Conservation (phyloP, 2,888 invertebrate genomes). For the Calameuta idolon region DNA sequence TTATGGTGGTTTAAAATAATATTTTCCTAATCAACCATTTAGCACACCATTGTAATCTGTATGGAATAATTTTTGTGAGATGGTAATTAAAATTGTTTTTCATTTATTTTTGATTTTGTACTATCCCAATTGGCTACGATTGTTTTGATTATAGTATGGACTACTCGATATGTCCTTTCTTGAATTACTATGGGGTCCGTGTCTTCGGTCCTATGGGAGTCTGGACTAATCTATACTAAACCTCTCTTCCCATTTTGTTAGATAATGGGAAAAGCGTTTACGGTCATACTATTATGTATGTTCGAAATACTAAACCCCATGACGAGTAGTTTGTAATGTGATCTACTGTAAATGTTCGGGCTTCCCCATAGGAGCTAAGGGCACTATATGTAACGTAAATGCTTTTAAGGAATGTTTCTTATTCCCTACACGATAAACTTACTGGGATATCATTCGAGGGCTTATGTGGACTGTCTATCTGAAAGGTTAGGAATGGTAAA, state of each 20-base stretch:
- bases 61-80: slow-evolving; percentile 8
- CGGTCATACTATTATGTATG: slow-evolving; percentile 33
- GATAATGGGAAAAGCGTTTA: slow-evolving; percentile 32
- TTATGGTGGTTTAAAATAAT: not conserved
- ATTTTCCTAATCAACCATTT: not conserved
- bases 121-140: not conserved
- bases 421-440: not conserved
- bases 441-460: not conserved
- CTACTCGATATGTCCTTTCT: not conserved
- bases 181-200: not conserved
- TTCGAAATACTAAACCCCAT: slow-evolving; percentile 1
- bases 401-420: not conserved
- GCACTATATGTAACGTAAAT: not conserved
- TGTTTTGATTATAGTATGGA: not conserved
- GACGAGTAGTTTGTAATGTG: not conserved
- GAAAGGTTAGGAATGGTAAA: not conserved
- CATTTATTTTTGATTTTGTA: not conserved
- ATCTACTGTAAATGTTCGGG: not conserved
- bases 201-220: not conserved
- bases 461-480: not conserved
- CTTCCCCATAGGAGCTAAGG: not conserved
- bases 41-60: not conserved
- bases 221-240: not conserved
- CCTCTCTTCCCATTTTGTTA: not conserved
- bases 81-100: slow-evolving; percentile 8